Conservation (phyloP, 2,888 invertebrate genomes). For the Dolomedes plantarius region DNA sequence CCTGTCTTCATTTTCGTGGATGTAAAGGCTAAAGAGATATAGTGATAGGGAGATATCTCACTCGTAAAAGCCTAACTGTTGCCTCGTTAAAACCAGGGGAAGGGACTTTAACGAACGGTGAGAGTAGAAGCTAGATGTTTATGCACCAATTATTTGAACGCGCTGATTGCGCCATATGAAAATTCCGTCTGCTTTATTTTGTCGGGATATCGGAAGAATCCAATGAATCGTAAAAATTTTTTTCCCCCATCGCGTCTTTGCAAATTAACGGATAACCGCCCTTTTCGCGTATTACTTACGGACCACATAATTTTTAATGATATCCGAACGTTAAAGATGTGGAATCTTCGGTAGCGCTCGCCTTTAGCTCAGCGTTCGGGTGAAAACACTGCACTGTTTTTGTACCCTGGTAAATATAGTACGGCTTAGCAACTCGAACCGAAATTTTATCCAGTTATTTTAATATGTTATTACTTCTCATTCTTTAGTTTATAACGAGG, state of each 20-base stretch:
- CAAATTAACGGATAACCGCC: neutral
- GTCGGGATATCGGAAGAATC: constrained; percentile 12
- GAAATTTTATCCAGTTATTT: too few species aligned
- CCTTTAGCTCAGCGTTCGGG: too few species aligned
- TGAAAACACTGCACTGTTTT: too few species aligned
- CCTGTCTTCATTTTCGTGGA: constrained; percentile 56
- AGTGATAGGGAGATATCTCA: constrained; percentile 24
- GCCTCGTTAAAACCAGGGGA: constrained; percentile 34
- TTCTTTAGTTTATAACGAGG: too few species aligned
- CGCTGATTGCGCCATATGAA: constrained; percentile 26
- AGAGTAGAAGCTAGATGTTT: neutral
- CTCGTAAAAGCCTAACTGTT: constrained; percentile 40
- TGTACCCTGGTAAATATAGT: too few species aligned
- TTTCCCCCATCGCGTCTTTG: neutral
- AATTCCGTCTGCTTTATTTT: constrained; percentile 9
- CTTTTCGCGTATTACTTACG: constrained; percentile 1
- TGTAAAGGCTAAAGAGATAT: constrained; percentile 35
- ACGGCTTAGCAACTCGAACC: too few species aligned
- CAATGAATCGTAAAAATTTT: constrained; percentile 9
- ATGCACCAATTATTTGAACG: constrained; percentile 46
- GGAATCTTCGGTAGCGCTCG: too few species aligned
- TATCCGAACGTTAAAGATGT: neutral
- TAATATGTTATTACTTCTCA: too few species aligned
- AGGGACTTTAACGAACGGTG: constrained; percentile 50
- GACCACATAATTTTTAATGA: constrained; percentile 4